A percentile compares a stretch with the other conserved stretches of the same genome.
These are phyloP conservation scores for Onychostruthus taczanowskii DNA, from an alignment of 2,113 vertebrate genomes.

Conservation along the genomic window DNA sequence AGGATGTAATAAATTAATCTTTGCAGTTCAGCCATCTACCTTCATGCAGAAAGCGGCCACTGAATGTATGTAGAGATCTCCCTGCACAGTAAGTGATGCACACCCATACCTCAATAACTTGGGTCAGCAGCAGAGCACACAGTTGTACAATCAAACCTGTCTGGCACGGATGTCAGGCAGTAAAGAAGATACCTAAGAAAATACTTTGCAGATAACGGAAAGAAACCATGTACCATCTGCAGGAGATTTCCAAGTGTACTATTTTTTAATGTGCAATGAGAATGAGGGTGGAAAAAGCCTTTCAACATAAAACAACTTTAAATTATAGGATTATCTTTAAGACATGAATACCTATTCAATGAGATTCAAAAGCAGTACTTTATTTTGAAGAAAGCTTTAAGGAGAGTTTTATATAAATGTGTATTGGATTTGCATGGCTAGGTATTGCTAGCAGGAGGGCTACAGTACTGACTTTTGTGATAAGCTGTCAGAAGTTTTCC, in stretches of 20 bases:
- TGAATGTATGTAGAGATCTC: background rate
- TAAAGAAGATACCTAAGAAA: background rate
- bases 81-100: background rate
- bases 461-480: background rate
- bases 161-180: background rate
- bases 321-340: background rate
- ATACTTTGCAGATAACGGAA: background rate
- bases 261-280: background rate
- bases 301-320: background rate
- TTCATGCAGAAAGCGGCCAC: background rate
- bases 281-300: background rate
- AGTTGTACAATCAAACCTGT: background rate
- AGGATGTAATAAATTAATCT: background rate
- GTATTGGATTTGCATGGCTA: fast-evolving
- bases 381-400: background rate
- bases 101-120: background rate
- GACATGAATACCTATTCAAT: background rate
- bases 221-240: background rate
- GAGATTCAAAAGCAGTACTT: background rate
- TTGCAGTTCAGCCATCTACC: background rate
- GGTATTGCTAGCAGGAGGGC: too few relatives aligned
- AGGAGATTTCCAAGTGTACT: background rate
- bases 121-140: background rate
- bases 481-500: background rate
- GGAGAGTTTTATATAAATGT: background rate